phyloP scores from a whole-genome alignment of 2,797 vertebrate species.

The Scolopax bukidnonensis region DNA sequence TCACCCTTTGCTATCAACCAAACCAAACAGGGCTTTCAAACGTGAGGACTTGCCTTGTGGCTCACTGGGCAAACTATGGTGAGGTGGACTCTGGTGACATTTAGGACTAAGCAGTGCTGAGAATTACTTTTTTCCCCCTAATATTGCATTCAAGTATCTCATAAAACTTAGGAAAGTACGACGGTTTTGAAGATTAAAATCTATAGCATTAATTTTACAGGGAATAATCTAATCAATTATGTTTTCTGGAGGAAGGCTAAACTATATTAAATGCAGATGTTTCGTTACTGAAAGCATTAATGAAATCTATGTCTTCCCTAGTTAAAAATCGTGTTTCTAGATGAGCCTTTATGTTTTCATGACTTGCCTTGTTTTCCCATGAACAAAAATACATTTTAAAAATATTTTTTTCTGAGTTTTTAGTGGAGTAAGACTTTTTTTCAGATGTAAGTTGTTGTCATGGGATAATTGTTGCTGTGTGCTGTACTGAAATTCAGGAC shows the following conservation, averaged over 20 bases:
- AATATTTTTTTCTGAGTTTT: accelerated
- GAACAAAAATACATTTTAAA: background rate
- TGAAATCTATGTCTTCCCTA: background rate
- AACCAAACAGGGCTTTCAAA: background rate
- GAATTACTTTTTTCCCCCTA: background rate
- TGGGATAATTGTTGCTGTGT: background rate
- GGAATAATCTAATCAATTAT: background rate
- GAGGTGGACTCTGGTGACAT: background rate
- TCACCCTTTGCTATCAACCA: background rate
- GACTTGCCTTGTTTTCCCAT: background rate
- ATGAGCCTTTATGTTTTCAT: background rate
- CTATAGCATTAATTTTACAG: background rate
- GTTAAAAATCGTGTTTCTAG: background rate
- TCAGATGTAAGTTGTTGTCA: background rate
- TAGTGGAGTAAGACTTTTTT: background rate
- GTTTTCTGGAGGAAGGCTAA: background rate
- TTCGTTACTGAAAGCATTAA: background rate
- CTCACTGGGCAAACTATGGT: background rate
- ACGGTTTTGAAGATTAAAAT: background rate
- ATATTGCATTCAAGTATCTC: no score
- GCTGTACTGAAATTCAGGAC: background rate
- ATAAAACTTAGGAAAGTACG: accelerated
- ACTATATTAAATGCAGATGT: background rate
- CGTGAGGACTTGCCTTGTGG: background rate
- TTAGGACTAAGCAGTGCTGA: background rate